Evolutionary conservation across 64 coral and sea anemone genomes (phyloP).

Genomic region (Catalaphyllia jardinei): DNA sequence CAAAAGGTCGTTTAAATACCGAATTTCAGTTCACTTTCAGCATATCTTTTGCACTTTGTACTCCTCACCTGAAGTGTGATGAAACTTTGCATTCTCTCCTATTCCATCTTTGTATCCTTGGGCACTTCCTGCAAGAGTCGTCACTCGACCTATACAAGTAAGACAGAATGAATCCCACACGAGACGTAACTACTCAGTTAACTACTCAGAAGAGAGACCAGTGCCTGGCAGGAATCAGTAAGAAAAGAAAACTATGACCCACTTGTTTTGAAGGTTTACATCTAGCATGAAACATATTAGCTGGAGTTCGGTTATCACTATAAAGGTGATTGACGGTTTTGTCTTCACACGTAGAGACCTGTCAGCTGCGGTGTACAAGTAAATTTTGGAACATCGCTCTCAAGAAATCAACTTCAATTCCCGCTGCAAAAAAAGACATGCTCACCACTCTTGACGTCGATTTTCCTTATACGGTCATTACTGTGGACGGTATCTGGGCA

Average conservation of each 20-base stretch:
- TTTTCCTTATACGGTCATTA: constrained; percentile 46
- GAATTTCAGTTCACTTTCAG: not conserved
- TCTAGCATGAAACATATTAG: too few species aligned
- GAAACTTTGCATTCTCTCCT: constrained; percentile 62
- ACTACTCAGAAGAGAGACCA: not conserved
- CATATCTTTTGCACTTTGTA: not conserved
- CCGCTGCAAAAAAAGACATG: not conserved
- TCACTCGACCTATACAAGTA: constrained; percentile 43
- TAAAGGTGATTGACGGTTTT: too few species aligned
- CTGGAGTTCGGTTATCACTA: too few species aligned
- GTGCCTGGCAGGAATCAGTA: too few species aligned
- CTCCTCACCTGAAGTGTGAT: constrained; percentile 53
- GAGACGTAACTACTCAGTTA: not conserved
- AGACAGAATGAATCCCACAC: not conserved
- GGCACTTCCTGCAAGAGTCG: constrained; percentile 59
- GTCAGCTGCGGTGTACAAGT: too few species aligned
- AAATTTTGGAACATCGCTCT: too few species aligned
- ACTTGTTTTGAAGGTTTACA: too few species aligned
- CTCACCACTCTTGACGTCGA: constrained; percentile 31
- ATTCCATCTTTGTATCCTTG: constrained; percentile 68
- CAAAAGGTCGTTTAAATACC: too few species aligned
- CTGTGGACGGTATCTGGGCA: constrained; percentile 41
- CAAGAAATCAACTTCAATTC: not conserved
- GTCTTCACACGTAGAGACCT: too few species aligned
- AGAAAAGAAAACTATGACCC: too few species aligned